phyloP scores from a whole-genome alignment of 2,888 invertebrate genomes.

The Mesoligia furuncula region DNA sequence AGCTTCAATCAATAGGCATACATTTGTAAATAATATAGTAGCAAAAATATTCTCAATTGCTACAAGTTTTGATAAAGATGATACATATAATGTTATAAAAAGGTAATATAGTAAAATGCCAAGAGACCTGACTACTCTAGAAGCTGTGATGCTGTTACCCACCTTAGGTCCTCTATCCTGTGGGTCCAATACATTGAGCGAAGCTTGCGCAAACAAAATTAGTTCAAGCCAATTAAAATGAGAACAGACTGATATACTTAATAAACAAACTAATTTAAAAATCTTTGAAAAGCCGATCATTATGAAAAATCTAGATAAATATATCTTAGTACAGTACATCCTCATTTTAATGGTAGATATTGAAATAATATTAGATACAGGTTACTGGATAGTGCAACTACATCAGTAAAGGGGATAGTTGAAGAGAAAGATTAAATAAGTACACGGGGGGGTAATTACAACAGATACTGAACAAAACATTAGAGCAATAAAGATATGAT shows the following conservation, averaged over 20 bases:
- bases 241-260: slow-evolving; percentile 73
- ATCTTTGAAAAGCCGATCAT: background rate
- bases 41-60: background rate
- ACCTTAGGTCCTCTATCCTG: slow-evolving; percentile 86
- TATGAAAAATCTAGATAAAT: background rate
- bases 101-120: slow-evolving; percentile 22
- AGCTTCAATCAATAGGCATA: slow-evolving; percentile 20
- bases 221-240: slow-evolving; percentile 89
- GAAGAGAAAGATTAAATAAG: slow-evolving; percentile 8
- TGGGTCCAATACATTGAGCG: slow-evolving; percentile 87
- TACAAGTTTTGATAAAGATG: slow-evolving; percentile 8
- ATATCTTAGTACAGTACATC: slow-evolving; percentile 35
- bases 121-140: slow-evolving; percentile 57
- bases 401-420: slow-evolving; percentile 19
- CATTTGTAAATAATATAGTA: slow-evolving; percentile 2
- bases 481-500: slow-evolving; percentile 17
- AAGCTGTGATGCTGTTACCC: slow-evolving; percentile 80
- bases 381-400: slow-evolving; percentile 63
- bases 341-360: slow-evolving; percentile 67
- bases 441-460: slow-evolving; percentile 7
- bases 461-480: slow-evolving; percentile 15
- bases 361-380: slow-evolving; percentile 50
- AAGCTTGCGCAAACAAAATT: slow-evolving; percentile 90
- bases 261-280: background rate
- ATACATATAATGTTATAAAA: slow-evolving; percentile 6